Percentiles rank a stretch among this genome's conserved stretches.
These are phyloP conservation scores for Cactoblastis cactorum DNA, from an alignment of 2,888 invertebrate genomes.

Conservation along the genomic window DNA sequence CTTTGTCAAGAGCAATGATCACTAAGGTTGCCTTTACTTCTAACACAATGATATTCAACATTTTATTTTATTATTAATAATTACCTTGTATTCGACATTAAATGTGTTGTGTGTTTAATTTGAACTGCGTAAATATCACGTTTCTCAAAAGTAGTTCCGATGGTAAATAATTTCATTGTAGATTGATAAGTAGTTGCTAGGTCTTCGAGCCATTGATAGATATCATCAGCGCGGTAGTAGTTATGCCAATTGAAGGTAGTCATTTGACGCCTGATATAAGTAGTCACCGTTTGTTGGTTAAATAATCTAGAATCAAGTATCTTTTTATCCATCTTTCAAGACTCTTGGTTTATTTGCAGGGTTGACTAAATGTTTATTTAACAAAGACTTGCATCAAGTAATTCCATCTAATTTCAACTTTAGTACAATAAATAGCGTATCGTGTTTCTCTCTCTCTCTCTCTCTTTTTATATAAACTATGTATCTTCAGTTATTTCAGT, in stretches of 20 bases:
- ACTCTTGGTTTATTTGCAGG: too few relatives aligned
- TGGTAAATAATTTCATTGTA: slow-evolving; percentile 47
- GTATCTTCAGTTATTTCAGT: too few relatives aligned
- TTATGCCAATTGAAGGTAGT: slow-evolving; percentile 69
- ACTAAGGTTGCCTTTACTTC: too few relatives aligned
- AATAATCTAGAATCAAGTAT: slow-evolving; percentile 41
- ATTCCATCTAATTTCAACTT: too few relatives aligned
- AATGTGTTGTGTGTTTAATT: slow-evolving; percentile 17
- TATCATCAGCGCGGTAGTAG: slow-evolving; percentile 79
- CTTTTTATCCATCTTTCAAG: too few relatives aligned
- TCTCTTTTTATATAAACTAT: too few relatives aligned
- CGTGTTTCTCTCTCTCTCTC: too few relatives aligned
- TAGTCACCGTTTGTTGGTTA: slow-evolving; percentile 49
- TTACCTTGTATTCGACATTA: neutral
- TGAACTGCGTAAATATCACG: slow-evolving; percentile 49
- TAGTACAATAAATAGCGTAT: too few relatives aligned
- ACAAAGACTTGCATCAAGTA: too few relatives aligned
- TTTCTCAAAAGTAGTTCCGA: slow-evolving; percentile 60
- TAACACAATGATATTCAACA: too few relatives aligned
- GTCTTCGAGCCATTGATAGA: slow-evolving; percentile 78
- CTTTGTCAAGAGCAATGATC: too few relatives aligned
- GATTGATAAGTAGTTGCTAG: slow-evolving; percentile 58
- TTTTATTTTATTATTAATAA: neutral
- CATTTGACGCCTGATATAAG: slow-evolving; percentile 51
- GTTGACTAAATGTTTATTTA: too few relatives aligned